Evolutionary conservation across 1,140 invertebrate species (phyloP).

Genomic region (Xylocopa sonorina): DNA sequence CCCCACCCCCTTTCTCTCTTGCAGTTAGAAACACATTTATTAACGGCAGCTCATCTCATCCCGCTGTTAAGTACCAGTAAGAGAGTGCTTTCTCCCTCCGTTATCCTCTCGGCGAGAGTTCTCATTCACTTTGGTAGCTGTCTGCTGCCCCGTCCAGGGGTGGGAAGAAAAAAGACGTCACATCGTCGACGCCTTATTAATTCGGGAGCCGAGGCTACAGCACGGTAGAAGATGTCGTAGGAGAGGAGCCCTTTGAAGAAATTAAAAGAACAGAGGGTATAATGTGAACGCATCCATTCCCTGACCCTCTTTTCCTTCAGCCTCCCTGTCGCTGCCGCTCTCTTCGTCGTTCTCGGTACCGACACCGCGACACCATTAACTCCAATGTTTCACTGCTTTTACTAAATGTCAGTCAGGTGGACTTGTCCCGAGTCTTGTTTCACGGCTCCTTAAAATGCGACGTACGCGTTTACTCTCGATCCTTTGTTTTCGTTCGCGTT

Average conservation of each 20-base stretch:
- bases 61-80: constrained; percentile 62
- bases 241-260: constrained; percentile 78
- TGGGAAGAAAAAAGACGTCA: constrained; percentile 78
- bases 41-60: constrained; percentile 72
- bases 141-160: constrained; percentile 71
- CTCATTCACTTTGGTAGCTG: constrained; percentile 77
- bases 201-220: constrained; percentile 65
- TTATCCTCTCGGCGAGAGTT: constrained; percentile 70
- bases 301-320: constrained; percentile 49
- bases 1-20: constrained; percentile 5
- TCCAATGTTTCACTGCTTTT: constrained; percentile 69
- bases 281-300: constrained; percentile 81
- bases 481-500: constrained; percentile 64
- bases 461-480: constrained; percentile 52
- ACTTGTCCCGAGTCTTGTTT: constrained; percentile 80
- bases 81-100: constrained; percentile 57
- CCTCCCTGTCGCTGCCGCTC: constrained; percentile 13
- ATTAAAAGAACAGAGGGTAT: constrained; percentile 82
- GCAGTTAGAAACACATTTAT: constrained; percentile 78
- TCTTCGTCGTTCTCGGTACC: constrained; percentile 51
- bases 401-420: constrained; percentile 79
- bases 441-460: constrained; percentile 79
- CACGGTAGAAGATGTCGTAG: constrained; percentile 51
- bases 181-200: constrained; percentile 82
- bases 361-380: constrained; percentile 75